These are phyloP conservation scores for Tipula confusa DNA, from an alignment of 2,888 invertebrate genomes.

Conservation along the genomic window DNA sequence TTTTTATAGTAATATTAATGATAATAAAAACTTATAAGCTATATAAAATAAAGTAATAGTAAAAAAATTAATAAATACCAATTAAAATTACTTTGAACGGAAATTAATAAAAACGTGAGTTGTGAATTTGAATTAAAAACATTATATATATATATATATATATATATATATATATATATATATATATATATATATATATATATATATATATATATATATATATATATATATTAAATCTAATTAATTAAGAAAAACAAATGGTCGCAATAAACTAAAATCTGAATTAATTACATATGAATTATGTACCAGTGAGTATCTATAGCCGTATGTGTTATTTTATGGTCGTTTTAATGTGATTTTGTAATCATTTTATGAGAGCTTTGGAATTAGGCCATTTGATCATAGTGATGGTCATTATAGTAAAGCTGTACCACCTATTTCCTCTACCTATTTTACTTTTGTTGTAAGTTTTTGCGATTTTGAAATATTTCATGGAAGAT, in stretches of 20 bases:
- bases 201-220: too few relatives aligned
- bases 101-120: slow-evolving; percentile 1
- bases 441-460: too few relatives aligned
- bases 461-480: too few relatives aligned
- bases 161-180: too few relatives aligned
- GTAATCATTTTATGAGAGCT: neutral
- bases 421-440: too few relatives aligned
- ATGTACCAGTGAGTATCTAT: neutral
- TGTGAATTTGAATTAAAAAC: neutral
- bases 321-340: too few relatives aligned
- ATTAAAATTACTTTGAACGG: slow-evolving; percentile 20
- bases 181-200: too few relatives aligned
- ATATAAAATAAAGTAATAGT: neutral
- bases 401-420: too few relatives aligned
- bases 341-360: neutral
- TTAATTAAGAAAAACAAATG: neutral
- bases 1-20: neutral
- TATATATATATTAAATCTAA: too few relatives aligned
- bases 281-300: neutral
- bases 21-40: neutral
- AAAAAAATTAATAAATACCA: neutral
- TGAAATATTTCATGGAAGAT: too few relatives aligned
- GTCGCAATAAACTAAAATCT: neutral
- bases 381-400: neutral
- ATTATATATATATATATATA: neutral